Evolutionary conservation across 2,113 vertebrate genomes (phyloP), one percentile per base, ranked within the genome.

Genomic region (Bostrychus sinensis): DNA sequence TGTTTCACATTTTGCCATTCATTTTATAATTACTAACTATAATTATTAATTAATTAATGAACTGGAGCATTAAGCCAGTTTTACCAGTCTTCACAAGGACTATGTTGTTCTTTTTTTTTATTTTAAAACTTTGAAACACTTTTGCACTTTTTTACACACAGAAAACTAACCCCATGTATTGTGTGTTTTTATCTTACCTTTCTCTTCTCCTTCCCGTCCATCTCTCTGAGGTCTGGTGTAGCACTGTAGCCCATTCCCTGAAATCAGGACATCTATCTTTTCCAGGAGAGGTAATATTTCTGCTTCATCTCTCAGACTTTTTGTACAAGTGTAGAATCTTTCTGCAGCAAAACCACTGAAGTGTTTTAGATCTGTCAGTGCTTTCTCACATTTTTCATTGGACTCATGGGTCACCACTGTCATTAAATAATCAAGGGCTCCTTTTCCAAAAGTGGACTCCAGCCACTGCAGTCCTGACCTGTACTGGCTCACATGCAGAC

Each of bases 181-280:
- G n/a, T n/a, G n/a, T n/a, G n/a, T n/a, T n/a, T n/a, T n/a, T n/a
- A n/a, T n/a, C n/a, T n/a, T n/a, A n/a, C n/a, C 1, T 51, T 5
- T 56, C 61, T 23, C 38, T 34, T 14, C 3, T 39, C 63, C 1
- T 60, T 36, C 7, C 0, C 19, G 37, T 19, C 20, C 12, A 16
- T 39, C 42, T 36, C 26, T 19, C 22, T 22, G 32, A 5, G 19
- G 22, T 63, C 36, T 13, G 28, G 1, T 56, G 57, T 61, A n/a
- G n/a, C 10, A 68, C 14, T 28, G 22, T 0, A 16, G 58, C 0
- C 37, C 19, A 9, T 69, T 69, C 42, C 62, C 71, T 61, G 59
- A 72, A 38, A 78, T 43, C 80, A 78, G 78, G 37, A 22, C 11
- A 14, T 70, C 36, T 6, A 76, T 17, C 56, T 76, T 78, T 30